Base-by-base conservation (phyloP, 2,113 vertebrate genomes). In the Rhizomys pruinosus region DNA sequence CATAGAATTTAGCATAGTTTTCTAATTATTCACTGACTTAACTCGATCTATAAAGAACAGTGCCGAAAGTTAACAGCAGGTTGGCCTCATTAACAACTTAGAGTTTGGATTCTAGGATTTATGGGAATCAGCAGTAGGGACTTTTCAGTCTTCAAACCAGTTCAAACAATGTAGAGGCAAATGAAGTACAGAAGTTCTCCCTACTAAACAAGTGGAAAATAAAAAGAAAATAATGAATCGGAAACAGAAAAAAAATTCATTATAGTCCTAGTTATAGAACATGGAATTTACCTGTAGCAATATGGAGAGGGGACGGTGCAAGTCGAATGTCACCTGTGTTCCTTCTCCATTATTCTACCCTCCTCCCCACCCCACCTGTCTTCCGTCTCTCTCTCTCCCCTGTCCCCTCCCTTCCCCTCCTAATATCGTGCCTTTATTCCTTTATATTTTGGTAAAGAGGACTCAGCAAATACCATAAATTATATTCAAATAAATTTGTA, bases 361-460 rank as follows among this genome's bases (percentile, higher is more conserved):
- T 95, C 57, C 78, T 79, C 64, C 59, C 79, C 79, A 42, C 8
- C 1, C 72, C 86, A 79, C 6, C 47, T 94, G 0, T 85, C 15
- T n/a, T n/a, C n/a, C n/a, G n/a, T n/a, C n/a, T n/a, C n/a, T n/a
- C n/a, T n/a, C n/a, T n/a, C n/a, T 74, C 86, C 82, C 6, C 47
- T 94, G 0, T 85, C 15, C 94, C 22, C 93, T 0, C 20, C 93
- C 57, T 94, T 61, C 19, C 12, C 78, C 25, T 22, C 66, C 11
- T n/a, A 34, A 42, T 82, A 25, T 32, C 32, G 22, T 95, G 37
- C 94, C 84, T 93, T 68, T 85, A 37, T 92, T n/a, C 61, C 73
- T 19, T 76, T 90, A 32, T 0, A 4, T 87, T 47, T 91, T 78
- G 22, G 42, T 80, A 92, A 66, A 37, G 68, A 81, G 4, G 15